These are phyloP conservation scores for Oscheius onirici DNA, from an alignment of 2,888 invertebrate genomes.

Conservation along the genomic window DNA sequence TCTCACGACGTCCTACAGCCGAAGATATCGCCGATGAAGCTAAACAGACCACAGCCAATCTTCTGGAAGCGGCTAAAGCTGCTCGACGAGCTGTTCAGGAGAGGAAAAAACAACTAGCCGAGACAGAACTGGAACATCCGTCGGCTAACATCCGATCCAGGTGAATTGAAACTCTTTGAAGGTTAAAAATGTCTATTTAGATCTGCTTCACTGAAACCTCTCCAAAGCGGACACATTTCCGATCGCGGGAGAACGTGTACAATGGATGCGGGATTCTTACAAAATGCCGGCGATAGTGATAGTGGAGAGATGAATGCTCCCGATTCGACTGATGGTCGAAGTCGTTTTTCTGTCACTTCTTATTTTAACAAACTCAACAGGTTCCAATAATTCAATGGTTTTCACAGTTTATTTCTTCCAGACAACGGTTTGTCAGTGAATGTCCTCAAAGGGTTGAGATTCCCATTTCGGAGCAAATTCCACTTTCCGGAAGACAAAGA, in stretches of 20 bases:
- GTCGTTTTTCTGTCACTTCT: conserved; percentile 36
- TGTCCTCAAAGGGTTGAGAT: conserved; percentile 15
- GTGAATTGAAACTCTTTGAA: background rate
- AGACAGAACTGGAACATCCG: background rate
- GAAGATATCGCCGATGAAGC: conserved; percentile 4
- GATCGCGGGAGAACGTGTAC: conserved; percentile 12
- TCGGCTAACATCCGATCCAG: conserved; percentile 4
- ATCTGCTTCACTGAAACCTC: background rate
- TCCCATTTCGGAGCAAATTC: background rate
- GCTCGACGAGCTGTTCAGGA: conserved; percentile 5
- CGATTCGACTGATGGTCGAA: conserved; percentile 3
- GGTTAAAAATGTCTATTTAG: too few species aligned
- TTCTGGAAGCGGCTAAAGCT: conserved; percentile 18
- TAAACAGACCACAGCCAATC: background rate
- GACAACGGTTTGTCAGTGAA: conserved; percentile 33
- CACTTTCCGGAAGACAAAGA: background rate
- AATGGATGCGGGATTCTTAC: conserved; percentile 13
- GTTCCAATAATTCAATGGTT: background rate
- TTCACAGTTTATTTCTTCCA: background rate
- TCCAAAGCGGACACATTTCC: background rate
- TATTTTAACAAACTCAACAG: conserved; percentile 38
- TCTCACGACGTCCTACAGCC: background rate
- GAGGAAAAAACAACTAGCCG: background rate
- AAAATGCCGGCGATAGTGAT: conserved; percentile 6
- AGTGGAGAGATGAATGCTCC: background rate